phyloP scores from a whole-genome alignment of 2,113 vertebrate species.

The Tauraco erythrolophus region DNA sequence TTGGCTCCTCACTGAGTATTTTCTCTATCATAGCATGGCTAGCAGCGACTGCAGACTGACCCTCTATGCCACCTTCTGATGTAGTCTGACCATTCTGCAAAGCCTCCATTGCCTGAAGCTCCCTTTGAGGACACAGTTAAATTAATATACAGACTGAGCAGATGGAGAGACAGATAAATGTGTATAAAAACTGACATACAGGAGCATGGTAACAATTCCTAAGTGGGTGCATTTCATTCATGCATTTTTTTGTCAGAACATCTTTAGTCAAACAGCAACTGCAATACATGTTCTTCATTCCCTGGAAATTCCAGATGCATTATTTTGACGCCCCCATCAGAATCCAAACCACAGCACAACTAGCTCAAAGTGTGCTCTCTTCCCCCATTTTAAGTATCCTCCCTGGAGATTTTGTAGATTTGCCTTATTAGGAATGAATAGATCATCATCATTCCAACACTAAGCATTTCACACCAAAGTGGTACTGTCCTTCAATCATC shows the following conservation, averaged over 20 bases:
- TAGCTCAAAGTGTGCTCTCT: neutral
- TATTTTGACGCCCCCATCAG: neutral
- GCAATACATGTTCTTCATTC: neutral
- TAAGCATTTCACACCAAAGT: neutral
- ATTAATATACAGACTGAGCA: conserved; percentile 10
- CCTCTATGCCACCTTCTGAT: conserved; percentile 87
- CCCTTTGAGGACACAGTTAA: conserved; percentile 77
- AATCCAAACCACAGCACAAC: neutral
- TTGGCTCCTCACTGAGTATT: conserved; percentile 93
- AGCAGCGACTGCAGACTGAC: conserved; percentile 92
- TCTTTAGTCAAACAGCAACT: neutral
- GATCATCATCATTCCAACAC: neutral
- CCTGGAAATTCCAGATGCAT: neutral
- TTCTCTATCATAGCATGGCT: conserved; percentile 98
- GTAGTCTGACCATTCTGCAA: conserved; percentile 87
- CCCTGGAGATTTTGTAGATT: neutral
- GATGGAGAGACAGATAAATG: neutral
- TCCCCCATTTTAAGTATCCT: neutral
- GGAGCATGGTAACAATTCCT: neutral
- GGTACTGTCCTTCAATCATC: neutral
- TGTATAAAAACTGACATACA: neutral
- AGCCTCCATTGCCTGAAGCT: conserved; percentile 94
- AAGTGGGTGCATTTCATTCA: neutral
- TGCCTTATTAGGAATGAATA: neutral
- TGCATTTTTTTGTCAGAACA: neutral